Evolutionary conservation across 2,888 invertebrate species (phyloP), one percentile per base, ranked within the genome.

Genomic region (Spicauda simplicius): DNA sequence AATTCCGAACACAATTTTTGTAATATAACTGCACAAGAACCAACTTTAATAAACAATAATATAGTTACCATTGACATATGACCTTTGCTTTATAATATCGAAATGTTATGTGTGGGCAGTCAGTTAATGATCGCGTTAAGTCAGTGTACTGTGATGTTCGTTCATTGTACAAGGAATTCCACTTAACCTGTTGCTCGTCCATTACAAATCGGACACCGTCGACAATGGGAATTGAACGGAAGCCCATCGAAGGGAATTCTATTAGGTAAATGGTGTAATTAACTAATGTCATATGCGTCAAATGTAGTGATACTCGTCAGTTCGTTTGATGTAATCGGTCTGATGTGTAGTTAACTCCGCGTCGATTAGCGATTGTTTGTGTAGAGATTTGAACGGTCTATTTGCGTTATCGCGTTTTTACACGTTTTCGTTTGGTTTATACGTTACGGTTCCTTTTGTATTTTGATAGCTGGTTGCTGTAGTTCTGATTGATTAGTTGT

Each of bases 301-400:
- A 33, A 33, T 33, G 6, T 33, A 33, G 8, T 10, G 33, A 33
- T 41, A 50, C 25, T 50, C 25, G 30, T 48, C 16, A 25, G 25
- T 5, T 48, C 48, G 48, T 41, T 41, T 14, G 16, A 3, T 48
- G 59, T 50, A 59, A 59, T 16, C 30, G 16, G 18, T 50, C 6
- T 41, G 14, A 10, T 33, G 33, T 33, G 33, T 33, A 10, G 10
- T 4, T 33, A 25, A 33, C 4, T 33, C 33, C 1, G 8, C 4
- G 33, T 33, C 64, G 48, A 37, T 56, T 64, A 63, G 55, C 33
- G 18, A 56, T 48, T 33, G 8, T 56, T 56, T 57, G 60, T 33
- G 56, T 33, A 18, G 56, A 50, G 56, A 64, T 64, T 64, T 64
- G 33, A 56, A 64, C 56, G 56, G 20, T 30, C 48, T 50, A 57